Conservation (phyloP, 2,113 vertebrate genomes). For the Xerus inauris region DNA sequence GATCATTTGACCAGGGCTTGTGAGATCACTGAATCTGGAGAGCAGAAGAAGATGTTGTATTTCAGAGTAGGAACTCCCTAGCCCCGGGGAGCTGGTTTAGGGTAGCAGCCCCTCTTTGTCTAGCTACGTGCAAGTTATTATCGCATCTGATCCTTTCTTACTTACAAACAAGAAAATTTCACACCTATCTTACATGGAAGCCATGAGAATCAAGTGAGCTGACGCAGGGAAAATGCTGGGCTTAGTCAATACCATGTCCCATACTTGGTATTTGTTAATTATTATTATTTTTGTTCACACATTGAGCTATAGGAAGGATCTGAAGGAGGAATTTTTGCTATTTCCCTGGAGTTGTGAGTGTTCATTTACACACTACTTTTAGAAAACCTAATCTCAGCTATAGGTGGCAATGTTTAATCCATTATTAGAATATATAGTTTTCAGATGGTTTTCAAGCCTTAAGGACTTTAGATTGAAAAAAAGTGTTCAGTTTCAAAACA, state of each 20-base stretch:
- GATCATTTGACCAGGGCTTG: neutral
- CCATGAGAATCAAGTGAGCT: constrained; percentile 12
- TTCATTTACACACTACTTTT: neutral
- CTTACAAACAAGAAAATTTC: neutral
- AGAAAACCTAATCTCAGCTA: constrained; percentile 35
- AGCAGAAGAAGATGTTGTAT: neutral
- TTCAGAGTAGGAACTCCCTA: neutral
- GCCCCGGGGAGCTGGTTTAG: neutral
- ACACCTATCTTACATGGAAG: neutral
- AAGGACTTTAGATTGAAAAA: neutral
- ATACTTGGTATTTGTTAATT: neutral
- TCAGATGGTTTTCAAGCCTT: constrained; percentile 23
- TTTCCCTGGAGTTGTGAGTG: neutral
- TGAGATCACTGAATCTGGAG: neutral
- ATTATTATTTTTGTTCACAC: neutral
- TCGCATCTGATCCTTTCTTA: neutral
- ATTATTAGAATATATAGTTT: neutral
- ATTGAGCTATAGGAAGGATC: neutral
- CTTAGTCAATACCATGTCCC: neutral
- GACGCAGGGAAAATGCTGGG: neutral
- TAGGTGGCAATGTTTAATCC: constrained; percentile 28
- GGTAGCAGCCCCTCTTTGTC: neutral
- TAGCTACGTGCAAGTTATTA: neutral
- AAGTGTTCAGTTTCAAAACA: neutral
- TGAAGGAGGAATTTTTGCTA: neutral